Conservation (phyloP, 2,888 invertebrate genomes). For the Drosophila percnosoma region DNA sequence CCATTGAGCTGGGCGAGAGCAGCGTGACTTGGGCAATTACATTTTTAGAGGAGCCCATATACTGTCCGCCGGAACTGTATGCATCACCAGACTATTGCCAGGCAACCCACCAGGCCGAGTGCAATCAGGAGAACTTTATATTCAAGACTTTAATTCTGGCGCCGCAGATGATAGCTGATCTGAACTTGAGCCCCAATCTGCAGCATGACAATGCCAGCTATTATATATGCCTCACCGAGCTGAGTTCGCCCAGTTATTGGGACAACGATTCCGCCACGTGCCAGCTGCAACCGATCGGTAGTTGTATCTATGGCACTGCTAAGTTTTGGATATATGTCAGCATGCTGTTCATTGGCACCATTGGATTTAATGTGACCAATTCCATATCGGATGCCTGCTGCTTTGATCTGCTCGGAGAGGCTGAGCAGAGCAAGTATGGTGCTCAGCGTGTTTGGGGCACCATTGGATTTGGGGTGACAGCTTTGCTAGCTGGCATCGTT, state of each 20-base stretch:
- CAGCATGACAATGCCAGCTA: slow-evolving; percentile 48
- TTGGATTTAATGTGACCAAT: slow-evolving; percentile 93
- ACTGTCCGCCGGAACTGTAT: slow-evolving; percentile 47
- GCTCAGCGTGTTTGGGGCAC: slow-evolving; percentile 93
- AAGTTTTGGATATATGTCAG: slow-evolving; percentile 91
- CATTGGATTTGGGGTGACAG: slow-evolving; percentile 91
- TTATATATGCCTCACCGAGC: slow-evolving; percentile 43
- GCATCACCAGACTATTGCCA: slow-evolving; percentile 43
- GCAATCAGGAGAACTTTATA: slow-evolving; percentile 27
- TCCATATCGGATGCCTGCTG: slow-evolving; percentile 96
- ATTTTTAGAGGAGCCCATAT: slow-evolving; percentile 37
- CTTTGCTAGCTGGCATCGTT: slow-evolving; percentile 89
- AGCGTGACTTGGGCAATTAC: slow-evolving; percentile 60
- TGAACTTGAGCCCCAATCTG: slow-evolving; percentile 40
- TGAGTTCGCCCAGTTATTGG: slow-evolving; percentile 9
- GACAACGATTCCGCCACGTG: slow-evolving; percentile 45
- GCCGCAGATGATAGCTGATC: slow-evolving; percentile 10
- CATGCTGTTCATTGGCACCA: slow-evolving; percentile 90
- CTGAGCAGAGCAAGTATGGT: slow-evolving; percentile 89
- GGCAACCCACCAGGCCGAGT: slow-evolving; percentile 54
- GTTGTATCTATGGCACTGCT: slow-evolving; percentile 86
- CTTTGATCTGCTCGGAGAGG: slow-evolving; percentile 92
- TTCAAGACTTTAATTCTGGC: slow-evolving; percentile 61
- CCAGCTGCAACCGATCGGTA: slow-evolving; percentile 41
- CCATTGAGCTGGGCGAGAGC: slow-evolving; percentile 56